Evolutionary conservation across 1,140 invertebrate genomes (phyloP).

Genomic region (Chironomus tepperi): DNA sequence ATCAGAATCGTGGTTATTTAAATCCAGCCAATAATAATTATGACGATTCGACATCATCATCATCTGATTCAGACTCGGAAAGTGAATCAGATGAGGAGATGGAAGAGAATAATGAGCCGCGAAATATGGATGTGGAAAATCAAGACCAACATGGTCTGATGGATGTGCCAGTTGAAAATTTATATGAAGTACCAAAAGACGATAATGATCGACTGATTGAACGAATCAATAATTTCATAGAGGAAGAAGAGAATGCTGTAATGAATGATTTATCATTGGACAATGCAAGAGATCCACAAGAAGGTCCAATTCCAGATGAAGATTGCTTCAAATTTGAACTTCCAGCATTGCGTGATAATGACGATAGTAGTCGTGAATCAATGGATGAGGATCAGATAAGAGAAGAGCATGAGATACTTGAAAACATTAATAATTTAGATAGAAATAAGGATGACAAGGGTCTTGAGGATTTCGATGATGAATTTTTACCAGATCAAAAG

Average conservation of each 20-base stretch:
- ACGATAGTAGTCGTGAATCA: conserved; percentile 26
- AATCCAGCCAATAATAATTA: conserved; percentile 24
- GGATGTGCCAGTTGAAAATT: conserved; percentile 12
- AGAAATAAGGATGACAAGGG: not conserved
- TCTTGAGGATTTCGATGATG: conserved; percentile 16
- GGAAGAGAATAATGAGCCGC: conserved; percentile 24
- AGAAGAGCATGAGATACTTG: conserved; percentile 21
- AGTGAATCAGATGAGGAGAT: conserved; percentile 24
- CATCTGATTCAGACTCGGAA: conserved; percentile 26
- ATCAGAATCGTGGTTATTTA: conserved; percentile 3
- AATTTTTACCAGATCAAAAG: conserved; percentile 12
- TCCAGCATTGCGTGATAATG: conserved; percentile 18
- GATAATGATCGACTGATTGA: conserved; percentile 19
- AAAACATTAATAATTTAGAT: conserved; percentile 22
- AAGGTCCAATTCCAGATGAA: not conserved
- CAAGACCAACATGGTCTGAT: not conserved
- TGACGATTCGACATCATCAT: conserved; percentile 24
- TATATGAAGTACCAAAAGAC: conserved; percentile 16
- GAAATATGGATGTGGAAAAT: not conserved
- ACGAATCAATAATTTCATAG: conserved; percentile 24
- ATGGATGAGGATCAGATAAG: conserved; percentile 25
- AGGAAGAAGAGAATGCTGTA: conserved; percentile 22
- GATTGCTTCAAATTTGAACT: conserved; percentile 22
- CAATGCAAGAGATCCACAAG: not conserved
- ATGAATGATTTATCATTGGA: conserved; percentile 3